A percentile compares a stretch with the other conserved stretches of the same genome.
Conservation (phyloP, 2,113 vertebrate genomes). For the Turnix velox region DNA sequence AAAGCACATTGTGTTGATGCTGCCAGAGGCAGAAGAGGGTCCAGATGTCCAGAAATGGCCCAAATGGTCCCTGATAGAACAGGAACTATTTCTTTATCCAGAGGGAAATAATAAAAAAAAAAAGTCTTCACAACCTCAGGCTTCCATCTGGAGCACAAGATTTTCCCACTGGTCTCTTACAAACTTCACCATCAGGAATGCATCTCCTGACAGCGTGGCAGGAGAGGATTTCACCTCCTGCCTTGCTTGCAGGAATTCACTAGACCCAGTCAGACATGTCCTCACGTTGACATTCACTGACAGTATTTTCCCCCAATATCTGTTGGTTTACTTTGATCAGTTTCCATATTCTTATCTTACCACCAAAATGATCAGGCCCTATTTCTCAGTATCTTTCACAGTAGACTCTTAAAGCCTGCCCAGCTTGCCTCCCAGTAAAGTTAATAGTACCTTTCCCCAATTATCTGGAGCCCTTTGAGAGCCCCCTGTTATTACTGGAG, state of each 20-base stretch:
- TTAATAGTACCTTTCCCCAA: constrained; percentile 51
- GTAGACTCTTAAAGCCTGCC: not conserved
- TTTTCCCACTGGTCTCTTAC: not conserved
- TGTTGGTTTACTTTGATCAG: constrained; percentile 16
- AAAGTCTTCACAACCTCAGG: not conserved
- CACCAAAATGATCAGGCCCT: not conserved
- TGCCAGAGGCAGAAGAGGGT: not conserved
- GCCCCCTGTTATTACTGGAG: constrained; percentile 40
- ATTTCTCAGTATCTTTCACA: constrained; percentile 25
- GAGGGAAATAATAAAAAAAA: not conserved
- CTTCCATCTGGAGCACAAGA: not conserved
- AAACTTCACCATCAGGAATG: not conserved
- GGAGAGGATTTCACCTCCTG: not conserved
- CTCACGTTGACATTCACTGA: not conserved
- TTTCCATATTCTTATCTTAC: constrained; percentile 1
- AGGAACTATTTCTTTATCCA: not conserved
- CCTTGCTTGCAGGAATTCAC: not conserved
- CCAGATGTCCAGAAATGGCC: not conserved
- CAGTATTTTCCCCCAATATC: not conserved
- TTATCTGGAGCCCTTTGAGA: constrained; percentile 48
- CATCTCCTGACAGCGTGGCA: rapidly evolving
- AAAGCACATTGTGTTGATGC: not conserved
- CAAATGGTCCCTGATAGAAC: not conserved
- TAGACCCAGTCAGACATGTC: not conserved
- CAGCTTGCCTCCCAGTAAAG: not conserved